phyloP scores from a whole-genome alignment of 2,113 vertebrate species.

The Tursiops truncatus region DNA sequence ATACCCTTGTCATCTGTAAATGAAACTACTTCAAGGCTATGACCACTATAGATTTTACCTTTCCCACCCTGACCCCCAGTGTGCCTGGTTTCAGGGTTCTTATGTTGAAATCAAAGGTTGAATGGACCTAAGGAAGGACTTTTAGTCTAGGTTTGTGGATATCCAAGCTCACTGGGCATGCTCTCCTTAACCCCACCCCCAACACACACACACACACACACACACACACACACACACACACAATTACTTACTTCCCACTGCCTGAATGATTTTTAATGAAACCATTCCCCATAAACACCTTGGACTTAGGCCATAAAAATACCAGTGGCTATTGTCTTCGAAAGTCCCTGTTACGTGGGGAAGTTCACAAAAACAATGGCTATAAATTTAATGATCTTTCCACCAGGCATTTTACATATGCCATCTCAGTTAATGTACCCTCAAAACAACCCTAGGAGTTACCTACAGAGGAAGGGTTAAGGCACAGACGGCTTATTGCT shows the following conservation, averaged over 20 bases:
- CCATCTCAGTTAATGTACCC: background rate
- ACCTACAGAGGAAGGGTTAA: background rate
- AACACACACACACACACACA: background rate
- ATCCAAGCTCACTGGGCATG: background rate
- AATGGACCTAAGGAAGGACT: background rate
- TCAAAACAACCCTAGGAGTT: background rate
- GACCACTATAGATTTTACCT: background rate
- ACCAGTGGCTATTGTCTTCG: background rate
- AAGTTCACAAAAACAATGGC: background rate
- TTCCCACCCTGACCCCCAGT: background rate
- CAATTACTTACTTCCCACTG: background rate
- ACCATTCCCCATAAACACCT: background rate
- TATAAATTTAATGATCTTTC: background rate
- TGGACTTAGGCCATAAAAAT: background rate
- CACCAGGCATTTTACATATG: background rate
- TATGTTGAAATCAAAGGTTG: background rate
- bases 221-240: background rate
- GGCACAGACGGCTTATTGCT: background rate
- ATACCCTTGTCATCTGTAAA: background rate
- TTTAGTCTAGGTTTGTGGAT: background rate
- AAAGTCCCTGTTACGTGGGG: background rate
- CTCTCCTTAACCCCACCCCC: background rate
- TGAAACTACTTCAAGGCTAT: background rate
- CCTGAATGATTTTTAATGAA: background rate
- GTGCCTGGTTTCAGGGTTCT: background rate